Conservation (phyloP, 2,113 vertebrate species). For the Oostethus manadensis region DNA sequence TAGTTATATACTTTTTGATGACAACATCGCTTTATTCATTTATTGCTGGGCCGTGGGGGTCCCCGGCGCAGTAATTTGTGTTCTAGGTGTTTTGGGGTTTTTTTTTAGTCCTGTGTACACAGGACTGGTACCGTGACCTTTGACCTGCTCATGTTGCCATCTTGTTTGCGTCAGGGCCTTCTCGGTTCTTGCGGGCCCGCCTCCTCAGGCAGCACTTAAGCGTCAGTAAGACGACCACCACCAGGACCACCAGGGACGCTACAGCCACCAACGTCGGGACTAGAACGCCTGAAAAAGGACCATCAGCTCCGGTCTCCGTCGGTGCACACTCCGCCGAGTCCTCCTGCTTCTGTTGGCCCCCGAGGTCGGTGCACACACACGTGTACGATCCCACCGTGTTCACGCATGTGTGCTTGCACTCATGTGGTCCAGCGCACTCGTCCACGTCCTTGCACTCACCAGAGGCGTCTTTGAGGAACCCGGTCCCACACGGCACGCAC, state of each 20-base stretch:
- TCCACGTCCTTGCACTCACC: conserved; percentile 52
- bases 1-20: too few species aligned
- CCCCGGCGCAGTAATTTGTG: too few species aligned
- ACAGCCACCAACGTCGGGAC: conserved; percentile 48
- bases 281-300: conserved; percentile 19
- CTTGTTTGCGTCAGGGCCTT: conserved; percentile 41
- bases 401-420: conserved; percentile 40
- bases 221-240: conserved; percentile 6
- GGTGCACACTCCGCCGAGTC: conserved; percentile 14
- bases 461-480: conserved; percentile 18
- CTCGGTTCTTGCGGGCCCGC: conserved; percentile 26
- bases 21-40: too few species aligned
- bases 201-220: conserved; percentile 60
- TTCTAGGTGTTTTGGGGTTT: too few species aligned
- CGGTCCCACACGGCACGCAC: conserved; percentile 40
- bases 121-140: too few species aligned
- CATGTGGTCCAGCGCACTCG: conserved; percentile 32
- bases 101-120: too few species aligned
- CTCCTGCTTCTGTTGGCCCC: background rate
- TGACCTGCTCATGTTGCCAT: conserved; percentile 6
- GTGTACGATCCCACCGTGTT: conserved; percentile 54
- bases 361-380: conserved; percentile 34
- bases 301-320: rapidly evolving
- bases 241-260: conserved; percentile 46
- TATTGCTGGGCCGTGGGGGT: too few species aligned